Percentiles rank a stretch among this genome's conserved stretches.
Evolutionary conservation across 2,113 vertebrate genomes (phyloP).

Genomic region (Ahaetulla prasina): DNA sequence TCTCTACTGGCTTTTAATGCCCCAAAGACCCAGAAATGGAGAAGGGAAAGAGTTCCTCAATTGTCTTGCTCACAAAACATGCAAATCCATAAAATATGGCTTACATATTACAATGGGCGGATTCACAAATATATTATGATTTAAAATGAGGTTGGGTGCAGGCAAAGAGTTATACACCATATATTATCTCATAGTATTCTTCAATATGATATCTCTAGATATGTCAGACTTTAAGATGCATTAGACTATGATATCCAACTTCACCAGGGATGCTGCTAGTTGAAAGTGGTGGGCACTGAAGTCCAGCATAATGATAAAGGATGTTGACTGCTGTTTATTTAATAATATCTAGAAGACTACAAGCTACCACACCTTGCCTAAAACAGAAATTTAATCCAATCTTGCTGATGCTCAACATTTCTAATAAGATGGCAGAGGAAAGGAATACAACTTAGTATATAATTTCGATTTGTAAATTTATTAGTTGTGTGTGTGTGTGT

Average conservation of each 20-base stretch:
- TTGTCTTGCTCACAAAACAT: not conserved
- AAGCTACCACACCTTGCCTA: not conserved
- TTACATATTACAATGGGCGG: not conserved
- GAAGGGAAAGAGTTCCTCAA: not conserved
- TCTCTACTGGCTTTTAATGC: not conserved
- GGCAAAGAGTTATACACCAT: not conserved
- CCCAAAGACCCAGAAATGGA: not conserved
- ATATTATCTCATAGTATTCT: not conserved
- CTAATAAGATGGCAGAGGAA: not conserved
- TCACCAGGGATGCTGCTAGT: not conserved
- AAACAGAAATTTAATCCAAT: not conserved
- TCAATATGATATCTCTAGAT: not conserved
- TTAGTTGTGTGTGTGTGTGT: accelerated
- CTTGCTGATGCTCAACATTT: not conserved
- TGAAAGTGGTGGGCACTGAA: not conserved
- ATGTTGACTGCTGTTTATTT: not conserved
- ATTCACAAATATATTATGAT: not conserved
- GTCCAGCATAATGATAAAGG: not conserved
- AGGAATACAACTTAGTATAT: not conserved
- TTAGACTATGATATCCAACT: not conserved
- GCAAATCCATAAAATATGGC: not conserved
- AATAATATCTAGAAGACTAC: not conserved
- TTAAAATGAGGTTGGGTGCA: not conserved
- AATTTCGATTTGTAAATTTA: not conserved
- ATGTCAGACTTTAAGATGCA: not conserved